phyloP scores from a whole-genome alignment of 1,140 invertebrate genomes.

The Drosophila watanabei region DNA sequence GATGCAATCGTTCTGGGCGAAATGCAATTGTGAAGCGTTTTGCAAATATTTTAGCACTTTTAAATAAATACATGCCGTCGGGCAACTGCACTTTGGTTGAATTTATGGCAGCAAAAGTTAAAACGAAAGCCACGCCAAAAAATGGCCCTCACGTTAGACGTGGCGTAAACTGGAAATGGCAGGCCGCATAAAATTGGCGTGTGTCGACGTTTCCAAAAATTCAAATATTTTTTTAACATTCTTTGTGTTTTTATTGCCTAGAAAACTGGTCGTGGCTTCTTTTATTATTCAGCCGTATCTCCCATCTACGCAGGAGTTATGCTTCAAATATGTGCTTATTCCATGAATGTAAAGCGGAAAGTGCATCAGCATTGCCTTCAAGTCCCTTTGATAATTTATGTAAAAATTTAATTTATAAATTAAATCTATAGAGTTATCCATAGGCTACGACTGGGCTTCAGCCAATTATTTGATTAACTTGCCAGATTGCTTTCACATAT shows the following conservation, averaged over 20 bases:
- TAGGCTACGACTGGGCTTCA: not conserved
- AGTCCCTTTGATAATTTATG: not conserved
- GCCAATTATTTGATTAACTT: conserved; percentile 28
- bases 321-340: not conserved
- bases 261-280: conserved; percentile 5
- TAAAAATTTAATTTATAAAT: not conserved
- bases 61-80: conserved; percentile 67
- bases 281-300: not conserved
- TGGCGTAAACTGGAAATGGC: conserved; percentile 26
- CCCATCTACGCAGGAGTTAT: not conserved
- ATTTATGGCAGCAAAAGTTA: conserved; percentile 77
- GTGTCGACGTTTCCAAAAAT: conserved; percentile 52
- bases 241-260: conserved; percentile 22
- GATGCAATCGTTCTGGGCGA: conserved; percentile 14
- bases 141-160: conserved; percentile 25
- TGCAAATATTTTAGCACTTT: conserved; percentile 77
- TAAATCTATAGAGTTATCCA: not conserved
- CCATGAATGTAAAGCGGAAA: not conserved
- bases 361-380: not conserved
- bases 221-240: conserved; percentile 53
- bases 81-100: conserved; percentile 59
- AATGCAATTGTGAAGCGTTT: conserved; percentile 72
- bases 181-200: conserved; percentile 31
- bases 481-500: conserved; percentile 32
- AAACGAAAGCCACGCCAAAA: conserved; percentile 62